Evolutionary conservation across 2,113 vertebrate species (phyloP).

Genomic region (Mustela lutreola): DNA sequence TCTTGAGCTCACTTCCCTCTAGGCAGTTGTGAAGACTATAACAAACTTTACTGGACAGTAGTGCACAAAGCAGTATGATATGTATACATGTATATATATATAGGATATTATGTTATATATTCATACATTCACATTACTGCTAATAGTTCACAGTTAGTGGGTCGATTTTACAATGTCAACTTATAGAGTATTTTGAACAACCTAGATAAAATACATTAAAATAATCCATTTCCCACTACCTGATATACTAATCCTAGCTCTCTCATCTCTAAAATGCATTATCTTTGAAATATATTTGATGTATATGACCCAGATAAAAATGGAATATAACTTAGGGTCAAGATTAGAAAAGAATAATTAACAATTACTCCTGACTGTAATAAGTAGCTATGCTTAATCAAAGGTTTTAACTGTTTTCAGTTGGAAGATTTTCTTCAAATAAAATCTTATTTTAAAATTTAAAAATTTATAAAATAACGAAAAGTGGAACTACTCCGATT

Average conservation of each 20-base stretch:
- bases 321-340: constrained; percentile 10
- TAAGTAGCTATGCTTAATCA: not conserved
- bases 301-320: not conserved
- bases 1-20: not conserved
- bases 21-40: constrained; percentile 7
- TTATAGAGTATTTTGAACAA: not conserved
- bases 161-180: constrained; percentile 38
- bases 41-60: not conserved
- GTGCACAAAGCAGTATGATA: not conserved
- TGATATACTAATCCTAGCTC: not conserved
- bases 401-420: constrained; percentile 25
- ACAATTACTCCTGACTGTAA: not conserved
- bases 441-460: constrained; percentile 24
- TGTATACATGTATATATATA: not conserved
- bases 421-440: constrained; percentile 9
- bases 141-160: not conserved
- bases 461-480: constrained; percentile 11
- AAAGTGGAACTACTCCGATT: not conserved
- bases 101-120: not conserved
- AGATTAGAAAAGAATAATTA: constrained; percentile 18
- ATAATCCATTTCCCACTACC: not conserved
- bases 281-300: constrained; percentile 44
- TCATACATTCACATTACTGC: not conserved
- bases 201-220: constrained; percentile 44
- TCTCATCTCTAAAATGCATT: constrained; percentile 9